Conservation (phyloP, 2,113 vertebrate species). For the Synchiropus splendidus region DNA sequence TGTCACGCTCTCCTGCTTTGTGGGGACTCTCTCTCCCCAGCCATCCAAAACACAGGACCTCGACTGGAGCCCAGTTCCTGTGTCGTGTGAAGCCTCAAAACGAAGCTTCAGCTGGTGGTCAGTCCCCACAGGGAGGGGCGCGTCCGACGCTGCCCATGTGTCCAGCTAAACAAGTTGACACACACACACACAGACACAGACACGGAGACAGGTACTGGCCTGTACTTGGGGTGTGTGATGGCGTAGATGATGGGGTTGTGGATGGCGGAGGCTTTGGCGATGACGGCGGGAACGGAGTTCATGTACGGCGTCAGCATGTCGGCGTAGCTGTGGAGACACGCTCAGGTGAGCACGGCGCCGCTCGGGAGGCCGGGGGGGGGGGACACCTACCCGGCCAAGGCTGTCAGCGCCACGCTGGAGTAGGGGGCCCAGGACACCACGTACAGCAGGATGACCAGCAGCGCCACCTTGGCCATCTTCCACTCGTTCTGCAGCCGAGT, state of each 20-base stretch:
- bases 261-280: slow-evolving; percentile 93
- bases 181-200: no score
- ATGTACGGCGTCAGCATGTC: slow-evolving; percentile 83
- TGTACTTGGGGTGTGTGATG: slow-evolving; percentile 94
- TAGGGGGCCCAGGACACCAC: slow-evolving; percentile 95
- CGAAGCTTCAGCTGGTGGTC: no score
- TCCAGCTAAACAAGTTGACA: no score
- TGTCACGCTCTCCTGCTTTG: no score
- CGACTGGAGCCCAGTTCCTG: no score
- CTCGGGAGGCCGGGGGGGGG: no score
- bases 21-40: no score
- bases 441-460: slow-evolving; percentile 84
- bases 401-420: slow-evolving; percentile 80
- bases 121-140: no score
- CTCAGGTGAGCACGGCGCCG: no score
- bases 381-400: slow-evolving; percentile 94
- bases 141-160: no score
- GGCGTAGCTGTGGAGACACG: slow-evolving; percentile 67
- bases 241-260: slow-evolving; percentile 97
- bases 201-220: slow-evolving; percentile 51
- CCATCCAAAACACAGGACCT: no score
- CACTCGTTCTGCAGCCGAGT: slow-evolving; percentile 86
- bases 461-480: slow-evolving; percentile 90
- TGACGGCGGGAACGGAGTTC: slow-evolving; percentile 88
- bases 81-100: no score